Conservation (phyloP, 2,113 vertebrate genomes). For the Glareola pratincola region DNA sequence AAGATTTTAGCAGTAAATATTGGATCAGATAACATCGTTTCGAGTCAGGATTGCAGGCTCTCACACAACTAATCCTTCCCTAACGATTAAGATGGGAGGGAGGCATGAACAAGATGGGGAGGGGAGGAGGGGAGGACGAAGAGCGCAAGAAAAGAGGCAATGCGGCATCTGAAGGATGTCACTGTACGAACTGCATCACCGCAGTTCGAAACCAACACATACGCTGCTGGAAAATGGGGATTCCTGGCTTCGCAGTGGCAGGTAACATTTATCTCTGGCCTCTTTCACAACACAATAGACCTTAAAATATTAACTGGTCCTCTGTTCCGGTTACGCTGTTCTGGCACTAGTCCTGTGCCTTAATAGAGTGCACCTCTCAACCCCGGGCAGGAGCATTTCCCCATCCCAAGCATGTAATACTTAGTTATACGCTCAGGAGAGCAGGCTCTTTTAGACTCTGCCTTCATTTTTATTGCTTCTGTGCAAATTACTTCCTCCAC, state of each 20-base stretch:
- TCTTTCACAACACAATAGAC: not conserved
- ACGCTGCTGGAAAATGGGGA: not conserved
- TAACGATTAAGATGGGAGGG: not conserved
- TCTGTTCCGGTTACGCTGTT: not conserved
- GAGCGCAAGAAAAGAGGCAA: not conserved
- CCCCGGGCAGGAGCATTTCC: not conserved
- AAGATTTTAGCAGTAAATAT: not conserved
- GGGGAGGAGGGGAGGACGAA: not conserved
- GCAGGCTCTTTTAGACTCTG: not conserved
- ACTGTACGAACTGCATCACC: not conserved
- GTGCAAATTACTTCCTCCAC: not conserved
- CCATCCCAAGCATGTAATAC: not conserved
- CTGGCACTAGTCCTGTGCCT: not conserved
- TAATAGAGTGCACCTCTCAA: not conserved
- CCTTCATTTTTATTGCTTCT: not conserved
- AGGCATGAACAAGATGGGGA: not conserved
- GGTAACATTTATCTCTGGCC: not conserved
- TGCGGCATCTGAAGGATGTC: accelerated
- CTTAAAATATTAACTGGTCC: not conserved
- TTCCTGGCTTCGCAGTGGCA: not conserved
- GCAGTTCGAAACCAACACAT: accelerated
- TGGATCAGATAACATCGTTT: not conserved
- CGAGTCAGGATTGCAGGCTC: not conserved
- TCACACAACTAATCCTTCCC: not conserved
- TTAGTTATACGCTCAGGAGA: not conserved